Conservation (phyloP, 53 echinoderm and acorn worm genomes). For the Actinopyga echinites region DNA sequence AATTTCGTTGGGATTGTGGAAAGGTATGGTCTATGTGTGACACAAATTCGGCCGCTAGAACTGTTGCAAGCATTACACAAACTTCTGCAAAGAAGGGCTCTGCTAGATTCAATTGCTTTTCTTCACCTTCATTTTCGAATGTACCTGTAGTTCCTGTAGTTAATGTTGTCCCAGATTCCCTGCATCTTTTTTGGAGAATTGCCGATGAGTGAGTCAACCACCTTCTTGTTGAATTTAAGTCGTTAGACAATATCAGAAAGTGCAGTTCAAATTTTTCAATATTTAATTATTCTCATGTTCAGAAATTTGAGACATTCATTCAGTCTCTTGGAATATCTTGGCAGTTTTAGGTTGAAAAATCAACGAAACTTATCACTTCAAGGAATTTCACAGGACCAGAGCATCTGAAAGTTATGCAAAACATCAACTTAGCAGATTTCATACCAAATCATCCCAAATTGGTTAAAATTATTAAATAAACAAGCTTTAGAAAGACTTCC, state of each 20-base stretch:
- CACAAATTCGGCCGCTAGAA: too few relatives aligned
- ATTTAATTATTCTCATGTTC: neutral
- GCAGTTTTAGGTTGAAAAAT: conserved; percentile 19
- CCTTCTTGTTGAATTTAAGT: neutral
- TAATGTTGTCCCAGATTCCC: too few relatives aligned
- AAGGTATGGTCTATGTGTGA: too few relatives aligned
- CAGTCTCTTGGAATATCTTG: neutral
- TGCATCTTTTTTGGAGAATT: too few relatives aligned
- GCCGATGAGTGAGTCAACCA: too few relatives aligned
- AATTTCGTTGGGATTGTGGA: too few relatives aligned
- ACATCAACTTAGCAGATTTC: neutral
- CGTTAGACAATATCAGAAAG: neutral
- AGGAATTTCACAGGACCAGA: conserved; percentile 26
- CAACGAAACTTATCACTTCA: neutral
- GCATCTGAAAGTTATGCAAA: neutral
- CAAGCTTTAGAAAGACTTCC: neutral
- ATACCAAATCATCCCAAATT: conserved; percentile 20
- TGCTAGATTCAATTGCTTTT: too few relatives aligned
- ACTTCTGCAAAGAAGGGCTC: too few relatives aligned
- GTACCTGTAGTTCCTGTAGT: too few relatives aligned
- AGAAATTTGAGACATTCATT: neutral
- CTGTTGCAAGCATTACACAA: too few relatives aligned
- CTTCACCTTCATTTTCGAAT: too few relatives aligned
- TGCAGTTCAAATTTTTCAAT: neutral
- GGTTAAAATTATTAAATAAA: neutral